A percentile compares a stretch with the other conserved stretches of the same genome.
phyloP scores from a whole-genome alignment of 2,113 vertebrate genomes.

The Cavia aperea region DNA sequence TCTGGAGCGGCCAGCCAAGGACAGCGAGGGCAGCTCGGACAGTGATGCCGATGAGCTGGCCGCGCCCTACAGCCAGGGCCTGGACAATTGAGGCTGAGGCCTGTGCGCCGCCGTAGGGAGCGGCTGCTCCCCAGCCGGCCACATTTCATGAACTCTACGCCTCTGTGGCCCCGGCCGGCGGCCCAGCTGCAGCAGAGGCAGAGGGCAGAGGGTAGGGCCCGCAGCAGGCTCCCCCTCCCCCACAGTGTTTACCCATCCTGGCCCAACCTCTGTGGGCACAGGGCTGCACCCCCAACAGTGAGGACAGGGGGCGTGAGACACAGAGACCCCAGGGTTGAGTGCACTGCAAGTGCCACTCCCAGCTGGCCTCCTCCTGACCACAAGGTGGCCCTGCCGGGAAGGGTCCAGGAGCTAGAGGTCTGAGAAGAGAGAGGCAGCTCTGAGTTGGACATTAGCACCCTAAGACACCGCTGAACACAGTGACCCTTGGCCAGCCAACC shows the following conservation, averaged over 20 bases:
- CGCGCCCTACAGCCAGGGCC: slow-evolving; percentile 59
- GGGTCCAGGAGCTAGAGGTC: neutral
- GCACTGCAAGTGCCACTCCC: neutral
- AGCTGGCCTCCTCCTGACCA: slow-evolving; percentile 5
- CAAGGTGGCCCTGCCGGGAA: slow-evolving; percentile 13
- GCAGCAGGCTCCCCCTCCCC: neutral
- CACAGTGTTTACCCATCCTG: slow-evolving; percentile 52
- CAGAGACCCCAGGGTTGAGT: neutral
- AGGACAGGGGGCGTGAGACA: neutral
- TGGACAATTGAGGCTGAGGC: slow-evolving; percentile 62
- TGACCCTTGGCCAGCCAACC: neutral
- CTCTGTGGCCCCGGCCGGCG: neutral
- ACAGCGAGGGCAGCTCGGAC: slow-evolving; percentile 91
- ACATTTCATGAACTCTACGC: neutral
- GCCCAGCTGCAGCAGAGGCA: neutral
- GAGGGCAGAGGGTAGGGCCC: neutral
- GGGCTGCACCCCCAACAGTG: neutral
- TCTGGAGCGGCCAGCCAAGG: slow-evolving; percentile 77
- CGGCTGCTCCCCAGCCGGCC: neutral
- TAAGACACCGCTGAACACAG: neutral
- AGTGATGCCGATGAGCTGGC: slow-evolving; percentile 80
- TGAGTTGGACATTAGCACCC: neutral
- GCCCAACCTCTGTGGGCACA: neutral
- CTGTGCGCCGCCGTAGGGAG: neutral
- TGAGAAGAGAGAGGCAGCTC: slow-evolving; percentile 3